A percentile compares a stretch with the other conserved stretches of the same genome.
Evolutionary conservation across 2,113 vertebrate genomes (phyloP).

Genomic region (Cathartes aura): DNA sequence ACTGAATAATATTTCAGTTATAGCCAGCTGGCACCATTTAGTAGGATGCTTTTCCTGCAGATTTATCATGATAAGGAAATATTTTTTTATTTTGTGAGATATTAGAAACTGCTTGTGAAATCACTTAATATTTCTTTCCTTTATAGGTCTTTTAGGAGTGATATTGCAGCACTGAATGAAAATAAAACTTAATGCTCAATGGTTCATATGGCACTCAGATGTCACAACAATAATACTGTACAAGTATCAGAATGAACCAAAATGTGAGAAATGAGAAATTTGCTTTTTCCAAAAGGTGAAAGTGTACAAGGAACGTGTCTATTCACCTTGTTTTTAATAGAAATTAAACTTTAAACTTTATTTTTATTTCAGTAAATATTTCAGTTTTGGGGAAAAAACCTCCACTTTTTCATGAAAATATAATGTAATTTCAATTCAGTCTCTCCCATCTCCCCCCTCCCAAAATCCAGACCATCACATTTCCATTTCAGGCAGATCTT

Average conservation of each 20-base stretch:
- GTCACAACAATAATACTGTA: not conserved
- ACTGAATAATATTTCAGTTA: not conserved
- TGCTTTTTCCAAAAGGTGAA: not conserved
- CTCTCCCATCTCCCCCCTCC: accelerated
- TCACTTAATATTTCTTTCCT: not conserved
- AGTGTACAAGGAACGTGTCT: accelerated
- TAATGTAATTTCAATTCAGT: not conserved
- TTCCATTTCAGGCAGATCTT: not conserved
- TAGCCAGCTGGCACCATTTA: not conserved
- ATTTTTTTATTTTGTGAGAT: not conserved
- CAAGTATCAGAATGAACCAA: not conserved
- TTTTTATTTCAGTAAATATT: not conserved
- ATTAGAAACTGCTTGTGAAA: not conserved
- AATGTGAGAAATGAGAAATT: not conserved
- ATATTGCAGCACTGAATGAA: not conserved
- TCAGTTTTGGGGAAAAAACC: not conserved
- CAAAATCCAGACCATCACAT: not conserved
- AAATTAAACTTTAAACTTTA: not conserved
- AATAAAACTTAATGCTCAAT: not conserved
- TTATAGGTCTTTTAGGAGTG: not conserved
- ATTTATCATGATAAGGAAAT: not conserved
- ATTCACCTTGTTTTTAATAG: not conserved
- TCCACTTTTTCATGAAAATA: not conserved
- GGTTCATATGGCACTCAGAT: not conserved
- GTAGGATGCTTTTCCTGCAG: not conserved